These are phyloP conservation scores for Onchidella celtica DNA, from an alignment of 2,888 invertebrate genomes.

Conservation along the genomic window DNA sequence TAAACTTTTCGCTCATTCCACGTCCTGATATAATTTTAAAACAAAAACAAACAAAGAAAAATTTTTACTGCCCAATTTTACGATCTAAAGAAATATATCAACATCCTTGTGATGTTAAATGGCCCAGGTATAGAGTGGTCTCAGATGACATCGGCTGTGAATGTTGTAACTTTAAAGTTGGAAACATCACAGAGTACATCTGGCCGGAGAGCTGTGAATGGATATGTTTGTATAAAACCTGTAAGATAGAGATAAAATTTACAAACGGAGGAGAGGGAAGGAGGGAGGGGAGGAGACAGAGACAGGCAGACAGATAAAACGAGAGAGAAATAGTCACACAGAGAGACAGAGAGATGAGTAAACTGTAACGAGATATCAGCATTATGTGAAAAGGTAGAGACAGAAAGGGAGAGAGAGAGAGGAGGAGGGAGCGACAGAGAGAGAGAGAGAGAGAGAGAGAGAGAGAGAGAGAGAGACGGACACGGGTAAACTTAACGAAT, in stretches of 20 bases:
- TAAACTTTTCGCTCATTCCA: too few relatives aligned
- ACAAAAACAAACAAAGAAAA: too few relatives aligned
- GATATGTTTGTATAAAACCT: too few relatives aligned
- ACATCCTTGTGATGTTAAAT: too few relatives aligned
- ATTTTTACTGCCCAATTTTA: too few relatives aligned
- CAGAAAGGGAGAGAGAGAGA: neutral
- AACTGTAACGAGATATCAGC: neutral
- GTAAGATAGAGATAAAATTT: conserved; percentile 17
- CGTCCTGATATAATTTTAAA: too few relatives aligned
- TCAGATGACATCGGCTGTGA: too few relatives aligned
- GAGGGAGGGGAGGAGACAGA: conserved; percentile 8
- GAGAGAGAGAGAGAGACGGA: conserved; percentile 6
- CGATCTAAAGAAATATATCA: too few relatives aligned
- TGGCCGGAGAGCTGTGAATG: too few relatives aligned
- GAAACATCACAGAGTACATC: too few relatives aligned
- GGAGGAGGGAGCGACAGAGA: neutral
- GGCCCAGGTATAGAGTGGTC: too few relatives aligned
- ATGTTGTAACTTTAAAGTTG: too few relatives aligned
- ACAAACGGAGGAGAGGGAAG: neutral
- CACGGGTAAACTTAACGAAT: neutral
- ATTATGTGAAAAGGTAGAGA: neutral
- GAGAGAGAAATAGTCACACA: conserved; percentile 28
- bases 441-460: conserved; percentile 16
- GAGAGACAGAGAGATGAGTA: conserved; percentile 22
- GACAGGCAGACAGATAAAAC: neutral